A percentile compares a stretch with the other conserved stretches of the same genome.
These are phyloP conservation scores for Semotilus atromaculatus DNA, from an alignment of 2,797 vertebrate genomes.

Conservation along the genomic window DNA sequence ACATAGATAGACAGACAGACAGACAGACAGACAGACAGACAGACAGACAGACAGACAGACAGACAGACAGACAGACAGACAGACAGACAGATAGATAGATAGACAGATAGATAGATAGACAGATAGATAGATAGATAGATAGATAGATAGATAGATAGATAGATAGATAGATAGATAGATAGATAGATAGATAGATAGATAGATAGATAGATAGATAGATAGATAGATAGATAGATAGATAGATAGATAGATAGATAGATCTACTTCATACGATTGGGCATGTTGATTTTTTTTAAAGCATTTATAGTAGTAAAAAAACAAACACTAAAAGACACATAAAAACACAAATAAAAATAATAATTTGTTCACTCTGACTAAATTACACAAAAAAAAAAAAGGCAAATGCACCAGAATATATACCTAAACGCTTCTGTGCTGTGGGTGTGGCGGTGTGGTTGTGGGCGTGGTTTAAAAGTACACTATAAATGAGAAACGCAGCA, in stretches of 20 bases:
- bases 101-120: not conserved
- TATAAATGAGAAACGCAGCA: conserved; percentile 56
- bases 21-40: not conserved
- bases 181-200: no score
- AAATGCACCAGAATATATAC: not conserved
- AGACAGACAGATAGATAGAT: not conserved
- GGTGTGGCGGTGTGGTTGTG: not conserved
- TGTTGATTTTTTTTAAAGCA: not conserved
- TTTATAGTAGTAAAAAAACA: not conserved
- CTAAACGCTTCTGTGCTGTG: not conserved
- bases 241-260: conserved; percentile 16
- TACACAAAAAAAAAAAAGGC: not conserved
- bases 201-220: no score
- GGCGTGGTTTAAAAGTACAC: conserved; percentile 53
- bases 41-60: not conserved
- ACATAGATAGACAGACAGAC: conserved; percentile 25
- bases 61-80: not conserved
- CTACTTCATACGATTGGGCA: no score
- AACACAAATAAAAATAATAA: not conserved
- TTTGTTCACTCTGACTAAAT: not conserved
- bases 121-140: not conserved
- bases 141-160: no score
- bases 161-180: no score
- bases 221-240: conserved; percentile 10
- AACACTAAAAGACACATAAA: not conserved